Conservation (phyloP, 1,140 invertebrate genomes). For the Drosophila funebris region DNA sequence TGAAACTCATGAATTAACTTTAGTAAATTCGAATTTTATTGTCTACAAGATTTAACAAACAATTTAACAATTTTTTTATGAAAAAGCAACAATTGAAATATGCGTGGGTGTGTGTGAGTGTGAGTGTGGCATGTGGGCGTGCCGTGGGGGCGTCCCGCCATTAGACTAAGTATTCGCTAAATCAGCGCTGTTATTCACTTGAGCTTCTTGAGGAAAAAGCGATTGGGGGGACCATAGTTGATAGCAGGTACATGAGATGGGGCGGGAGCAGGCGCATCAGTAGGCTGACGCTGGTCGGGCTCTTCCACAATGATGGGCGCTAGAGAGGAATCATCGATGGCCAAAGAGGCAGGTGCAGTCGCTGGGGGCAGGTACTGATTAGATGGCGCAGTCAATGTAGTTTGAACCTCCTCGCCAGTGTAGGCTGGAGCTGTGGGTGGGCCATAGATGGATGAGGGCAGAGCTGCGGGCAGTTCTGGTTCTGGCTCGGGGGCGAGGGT, state of each 20-base stretch:
- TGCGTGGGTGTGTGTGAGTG: constrained; percentile 36
- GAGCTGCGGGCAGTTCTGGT: constrained; percentile 60
- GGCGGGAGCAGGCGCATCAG: constrained; percentile 23
- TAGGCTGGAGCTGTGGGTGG: constrained; percentile 66
- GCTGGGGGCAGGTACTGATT: constrained; percentile 76
- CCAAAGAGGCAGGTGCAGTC: constrained; percentile 51
- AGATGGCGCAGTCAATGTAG: constrained; percentile 61
- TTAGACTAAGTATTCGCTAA: constrained; percentile 58
- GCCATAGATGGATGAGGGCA: constrained; percentile 58
- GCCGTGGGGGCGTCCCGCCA: constrained; percentile 39
- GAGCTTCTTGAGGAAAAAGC: constrained; percentile 76
- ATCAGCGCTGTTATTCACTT: constrained; percentile 44
- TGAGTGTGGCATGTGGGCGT: constrained; percentile 12
- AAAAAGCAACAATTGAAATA: constrained; percentile 56
- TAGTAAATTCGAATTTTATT: constrained; percentile 71
- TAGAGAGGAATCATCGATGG: constrained; percentile 62
- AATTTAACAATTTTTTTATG: constrained; percentile 58
- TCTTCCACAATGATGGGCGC: constrained; percentile 73
- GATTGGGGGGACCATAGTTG: constrained; percentile 75
- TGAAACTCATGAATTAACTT: constrained; percentile 18
- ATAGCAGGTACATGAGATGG: constrained; percentile 59
- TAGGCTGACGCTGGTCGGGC: constrained; percentile 53
- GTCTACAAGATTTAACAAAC: constrained; percentile 68
- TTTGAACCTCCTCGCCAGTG: constrained; percentile 65
- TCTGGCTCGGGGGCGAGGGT: constrained; percentile 67